These are phyloP conservation scores for Callipepla squamata DNA, from an alignment of 2,113 vertebrate species.

Conservation along the genomic window DNA sequence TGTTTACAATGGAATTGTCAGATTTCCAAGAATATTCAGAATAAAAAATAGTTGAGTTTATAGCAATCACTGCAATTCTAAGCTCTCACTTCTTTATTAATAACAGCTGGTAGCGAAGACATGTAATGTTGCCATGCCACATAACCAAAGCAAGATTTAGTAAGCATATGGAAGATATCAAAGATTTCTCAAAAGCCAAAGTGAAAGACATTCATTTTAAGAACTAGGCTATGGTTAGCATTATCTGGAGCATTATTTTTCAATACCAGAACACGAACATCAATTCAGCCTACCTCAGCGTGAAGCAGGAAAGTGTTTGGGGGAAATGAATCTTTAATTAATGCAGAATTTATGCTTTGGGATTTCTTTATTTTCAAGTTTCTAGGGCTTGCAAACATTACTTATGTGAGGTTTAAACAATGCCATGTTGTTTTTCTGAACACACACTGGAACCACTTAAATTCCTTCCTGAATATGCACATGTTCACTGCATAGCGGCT, in stretches of 20 bases:
- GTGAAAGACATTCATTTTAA: not conserved
- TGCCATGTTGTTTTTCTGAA: not conserved
- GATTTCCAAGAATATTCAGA: not conserved
- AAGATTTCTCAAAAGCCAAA: not conserved
- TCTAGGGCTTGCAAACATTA: not conserved
- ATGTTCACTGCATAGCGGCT: not conserved
- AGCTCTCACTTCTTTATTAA: not conserved
- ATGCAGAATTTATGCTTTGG: not conserved
- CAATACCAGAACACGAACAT: not conserved
- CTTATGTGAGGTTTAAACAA: not conserved
- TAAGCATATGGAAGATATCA: conserved; percentile 10
- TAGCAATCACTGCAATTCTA: not conserved
- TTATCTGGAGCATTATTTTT: not conserved
- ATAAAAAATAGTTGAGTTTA: not conserved
- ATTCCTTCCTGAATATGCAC: not conserved
- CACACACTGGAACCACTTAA: not conserved
- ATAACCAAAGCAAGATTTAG: not conserved
- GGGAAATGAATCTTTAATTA: not conserved
- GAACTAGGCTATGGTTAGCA: not conserved
- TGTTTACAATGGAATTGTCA: not conserved
- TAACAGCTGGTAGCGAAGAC: not conserved
- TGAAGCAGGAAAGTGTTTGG: not conserved
- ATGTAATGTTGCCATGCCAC: not conserved
- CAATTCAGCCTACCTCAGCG: not conserved
- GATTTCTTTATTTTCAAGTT: not conserved